Base-by-base conservation (phyloP, 2,797 vertebrate species). In the Parambassis ranga region DNA sequence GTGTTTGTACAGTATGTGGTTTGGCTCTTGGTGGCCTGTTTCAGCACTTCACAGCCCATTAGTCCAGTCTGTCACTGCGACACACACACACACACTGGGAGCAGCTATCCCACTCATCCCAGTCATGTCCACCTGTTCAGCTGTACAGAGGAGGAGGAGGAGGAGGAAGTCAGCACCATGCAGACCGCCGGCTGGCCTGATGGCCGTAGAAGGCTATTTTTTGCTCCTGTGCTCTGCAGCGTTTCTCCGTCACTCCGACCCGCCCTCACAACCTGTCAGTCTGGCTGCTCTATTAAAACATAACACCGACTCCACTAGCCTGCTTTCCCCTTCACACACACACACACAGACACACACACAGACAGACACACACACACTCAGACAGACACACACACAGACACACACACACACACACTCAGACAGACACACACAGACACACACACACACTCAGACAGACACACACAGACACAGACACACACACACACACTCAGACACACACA, bases 191-290 rank as follows among this genome's bases (percentile, higher is more conserved):
- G 3, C 28, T 0, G 58, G 42, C 50, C 42, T 4, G 75, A 85
- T 84, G 68, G 79, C 88, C 86, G 60, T 90, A 90, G 75, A 90
- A 87, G 88, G 85, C 60, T 82, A 86, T 85, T 85, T 77, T 84
- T 76, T 84, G 47, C 69, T 61, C 35, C n/a, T 26, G 47, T 52
- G 67, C 26, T 24, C 51, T 0, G 32, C 51, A 9, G 57, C 9
- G 61, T 38, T 73, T 52, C 71, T 70, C 35, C 35, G 61, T 82
- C 69, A 55, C 80, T 53, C 57, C 59, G 53, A 24, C 51, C 60
- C 70, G 67, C 76, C 47, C 67, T 72, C 55, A 7, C 69, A 72
- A 48, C 65, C 41, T 69, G 67, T 62, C 74, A 50, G 42, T 71
- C 76, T 65, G 74, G 51, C 60, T 61, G 19, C 10, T 69, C 68